phyloP scores from a whole-genome alignment of 2,888 invertebrate genomes.

The Patella depressa region DNA sequence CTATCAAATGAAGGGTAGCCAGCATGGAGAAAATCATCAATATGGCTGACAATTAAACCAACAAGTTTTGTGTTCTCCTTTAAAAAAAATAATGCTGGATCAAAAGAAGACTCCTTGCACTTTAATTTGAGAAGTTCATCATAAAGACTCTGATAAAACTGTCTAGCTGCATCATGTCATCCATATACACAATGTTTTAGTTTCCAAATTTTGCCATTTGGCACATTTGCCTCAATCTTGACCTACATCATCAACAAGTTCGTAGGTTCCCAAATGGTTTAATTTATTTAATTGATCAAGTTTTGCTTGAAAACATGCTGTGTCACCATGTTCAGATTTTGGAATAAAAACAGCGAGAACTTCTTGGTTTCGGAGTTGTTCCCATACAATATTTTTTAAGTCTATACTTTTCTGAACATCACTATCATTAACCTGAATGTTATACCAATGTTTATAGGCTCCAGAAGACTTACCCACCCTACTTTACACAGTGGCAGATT shows the following conservation, averaged over 20 bases:
- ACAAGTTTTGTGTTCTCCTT: background rate
- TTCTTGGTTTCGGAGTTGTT: constrained; percentile 9
- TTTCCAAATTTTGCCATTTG: constrained; percentile 38
- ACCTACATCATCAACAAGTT: constrained; percentile 25
- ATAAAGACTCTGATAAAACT: constrained; percentile 36
- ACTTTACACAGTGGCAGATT: constrained; percentile 26
- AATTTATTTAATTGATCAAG: constrained; percentile 29
- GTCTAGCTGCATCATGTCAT: constrained; percentile 37
- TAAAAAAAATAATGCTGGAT: constrained; percentile 25
- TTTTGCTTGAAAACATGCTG: constrained; percentile 24
- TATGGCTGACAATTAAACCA: constrained; percentile 29
- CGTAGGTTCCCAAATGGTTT: constrained; percentile 29
- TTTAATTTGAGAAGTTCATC: constrained; percentile 29
- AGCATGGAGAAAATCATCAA: constrained; percentile 35
- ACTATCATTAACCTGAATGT: constrained; percentile 23
- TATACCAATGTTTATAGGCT: constrained; percentile 31
- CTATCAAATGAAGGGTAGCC: no score
- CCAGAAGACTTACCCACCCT: constrained; percentile 33
- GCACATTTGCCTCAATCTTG: constrained; percentile 6
- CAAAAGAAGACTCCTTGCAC: constrained; percentile 16
- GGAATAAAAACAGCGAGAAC: background rate
- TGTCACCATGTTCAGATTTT: background rate
- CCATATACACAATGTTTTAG: constrained; percentile 39
- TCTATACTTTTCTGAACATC: constrained; percentile 27
- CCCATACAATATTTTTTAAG: constrained; percentile 17